phyloP scores from a whole-genome alignment of 2,888 invertebrate species.

The Xiphydria camelus region DNA sequence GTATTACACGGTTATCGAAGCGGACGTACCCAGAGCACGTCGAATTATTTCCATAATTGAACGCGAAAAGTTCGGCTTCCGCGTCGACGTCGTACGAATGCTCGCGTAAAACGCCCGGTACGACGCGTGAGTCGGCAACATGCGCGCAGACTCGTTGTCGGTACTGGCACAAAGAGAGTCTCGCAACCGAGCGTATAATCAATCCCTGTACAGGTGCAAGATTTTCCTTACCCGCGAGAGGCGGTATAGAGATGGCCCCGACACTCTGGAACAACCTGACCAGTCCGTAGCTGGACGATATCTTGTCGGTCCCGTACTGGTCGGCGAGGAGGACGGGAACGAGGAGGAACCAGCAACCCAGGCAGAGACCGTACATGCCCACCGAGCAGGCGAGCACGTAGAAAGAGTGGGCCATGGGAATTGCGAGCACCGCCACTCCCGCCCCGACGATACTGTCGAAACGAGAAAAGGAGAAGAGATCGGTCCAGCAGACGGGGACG shows the following conservation, averaged over 20 bases:
- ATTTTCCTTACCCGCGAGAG: conserved; percentile 66
- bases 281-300: conserved; percentile 75
- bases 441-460: conserved; percentile 69
- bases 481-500: not conserved
- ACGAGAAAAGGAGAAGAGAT: conserved; percentile 8
- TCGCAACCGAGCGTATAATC: too few relatives aligned
- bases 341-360: conserved; percentile 77
- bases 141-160: too few relatives aligned
- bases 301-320: conserved; percentile 73
- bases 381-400: conserved; percentile 69
- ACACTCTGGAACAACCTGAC: conserved; percentile 77
- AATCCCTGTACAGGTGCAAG: too few relatives aligned
- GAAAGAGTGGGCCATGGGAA: conserved; percentile 69
- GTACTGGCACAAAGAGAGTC: too few relatives aligned
- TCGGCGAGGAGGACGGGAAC: conserved; percentile 76
- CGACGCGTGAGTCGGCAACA: too few relatives aligned
- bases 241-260: conserved; percentile 74
- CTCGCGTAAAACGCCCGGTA: too few relatives aligned
- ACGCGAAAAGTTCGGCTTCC: too few relatives aligned
- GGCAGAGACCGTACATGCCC: conserved; percentile 71
- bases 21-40: too few relatives aligned
- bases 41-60: too few relatives aligned
- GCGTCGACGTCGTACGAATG: too few relatives aligned
- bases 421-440: conserved; percentile 68
- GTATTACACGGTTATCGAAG: too few relatives aligned